phyloP scores from a whole-genome alignment of 2,113 vertebrate species.

The Physeter macrocephalus region DNA sequence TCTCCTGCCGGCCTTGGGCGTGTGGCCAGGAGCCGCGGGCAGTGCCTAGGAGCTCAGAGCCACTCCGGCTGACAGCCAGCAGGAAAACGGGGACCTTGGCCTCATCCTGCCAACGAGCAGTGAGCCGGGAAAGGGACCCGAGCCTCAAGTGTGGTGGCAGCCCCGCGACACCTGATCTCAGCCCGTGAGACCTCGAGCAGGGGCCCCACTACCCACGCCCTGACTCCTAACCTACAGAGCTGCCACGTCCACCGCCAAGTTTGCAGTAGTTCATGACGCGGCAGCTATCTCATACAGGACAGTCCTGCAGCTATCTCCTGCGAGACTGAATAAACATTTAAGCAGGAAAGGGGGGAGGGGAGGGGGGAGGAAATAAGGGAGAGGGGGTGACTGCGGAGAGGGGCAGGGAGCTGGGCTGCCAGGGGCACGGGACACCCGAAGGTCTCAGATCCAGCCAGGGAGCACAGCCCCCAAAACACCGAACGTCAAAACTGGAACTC shows the following conservation, averaged over 20 bases:
- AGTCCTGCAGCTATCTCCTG: fast-evolving
- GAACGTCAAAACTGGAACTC: fast-evolving
- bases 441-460: background rate
- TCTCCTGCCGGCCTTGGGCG: background rate
- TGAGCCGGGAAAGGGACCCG: background rate
- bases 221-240: background rate
- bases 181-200: background rate
- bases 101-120: no score
- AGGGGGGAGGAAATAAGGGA: background rate
- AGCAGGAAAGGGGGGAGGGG: background rate
- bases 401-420: background rate
- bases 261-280: fast-evolving
- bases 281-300: no score
- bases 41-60: background rate
- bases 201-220: background rate
- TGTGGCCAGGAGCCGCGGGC: fast-evolving
- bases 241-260: background rate
- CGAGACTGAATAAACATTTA: background rate
- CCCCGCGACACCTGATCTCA: background rate
- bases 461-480: fast-evolving
- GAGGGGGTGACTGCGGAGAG: no score
- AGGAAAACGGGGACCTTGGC: background rate
- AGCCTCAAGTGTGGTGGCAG: background rate
- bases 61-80: background rate
- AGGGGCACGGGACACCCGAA: background rate